phyloP scores from a whole-genome alignment of 2,888 invertebrate genomes.

The Eristalinus sepulchralis region DNA sequence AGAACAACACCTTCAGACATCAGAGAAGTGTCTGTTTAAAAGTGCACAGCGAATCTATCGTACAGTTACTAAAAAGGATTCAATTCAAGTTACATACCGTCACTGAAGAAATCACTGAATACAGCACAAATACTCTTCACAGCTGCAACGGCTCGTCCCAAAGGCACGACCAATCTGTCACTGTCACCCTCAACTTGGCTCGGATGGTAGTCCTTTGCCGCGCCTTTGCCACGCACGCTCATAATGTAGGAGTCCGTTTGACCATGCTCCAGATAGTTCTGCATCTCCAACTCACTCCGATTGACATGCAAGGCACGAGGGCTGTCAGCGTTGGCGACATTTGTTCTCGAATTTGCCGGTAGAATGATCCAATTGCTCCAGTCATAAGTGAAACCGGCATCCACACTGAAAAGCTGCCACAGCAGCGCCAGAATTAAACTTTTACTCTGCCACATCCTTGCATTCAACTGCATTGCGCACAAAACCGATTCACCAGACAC shows the following conservation, averaged over 20 bases:
- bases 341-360: conserved; percentile 37
- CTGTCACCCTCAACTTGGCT: neutral
- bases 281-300: conserved; percentile 9
- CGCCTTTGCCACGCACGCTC: conserved; percentile 1
- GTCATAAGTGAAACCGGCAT: conserved; percentile 16
- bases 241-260: conserved; percentile 34
- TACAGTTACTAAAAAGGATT: no score
- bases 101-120: conserved; percentile 73
- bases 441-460: conserved; percentile 12
- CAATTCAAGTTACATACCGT: conserved; percentile 35
- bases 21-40: no score
- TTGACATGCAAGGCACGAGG: conserved; percentile 23
- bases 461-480: neutral
- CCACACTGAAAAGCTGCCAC: conserved; percentile 19
- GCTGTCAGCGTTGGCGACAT: neutral
- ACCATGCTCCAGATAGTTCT: conserved; percentile 11
- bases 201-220: neutral
- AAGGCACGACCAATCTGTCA: conserved; percentile 72
- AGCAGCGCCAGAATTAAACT: conserved; percentile 23
- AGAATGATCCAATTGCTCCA: conserved; percentile 68
- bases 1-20: no score
- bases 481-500: neutral
- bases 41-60: no score
- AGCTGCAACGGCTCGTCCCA: conserved; percentile 73
- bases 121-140: conserved; percentile 74